A percentile compares a stretch with the other conserved stretches of the same genome.
Evolutionary conservation across 2,113 vertebrate species (phyloP).

Genomic region (Danio rerio): GRCz12tu NC_133184.1:24616501-24617000

Average conservation of each 20-base stretch:
- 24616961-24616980: background rate
- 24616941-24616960: conserved; percentile 10
- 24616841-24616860: conserved; percentile 12
- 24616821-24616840: background rate
- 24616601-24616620: background rate
- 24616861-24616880: conserved; percentile 14
- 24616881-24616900: background rate
- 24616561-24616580: background rate
- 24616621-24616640: background rate
- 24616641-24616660: background rate
- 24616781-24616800: conserved; percentile 16
- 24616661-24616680: background rate
- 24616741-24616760: background rate
- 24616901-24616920: conserved; percentile 17
- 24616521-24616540: background rate
- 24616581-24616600: background rate
- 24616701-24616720: background rate
- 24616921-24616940: background rate
- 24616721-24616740: background rate
- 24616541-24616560: background rate
- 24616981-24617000: background rate
- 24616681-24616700: background rate
- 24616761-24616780: background rate
- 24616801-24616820: background rate
- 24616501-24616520: background rate